Base-by-base conservation (phyloP, 92 coral and sea anemone species). In the Muricea muricata region DNA sequence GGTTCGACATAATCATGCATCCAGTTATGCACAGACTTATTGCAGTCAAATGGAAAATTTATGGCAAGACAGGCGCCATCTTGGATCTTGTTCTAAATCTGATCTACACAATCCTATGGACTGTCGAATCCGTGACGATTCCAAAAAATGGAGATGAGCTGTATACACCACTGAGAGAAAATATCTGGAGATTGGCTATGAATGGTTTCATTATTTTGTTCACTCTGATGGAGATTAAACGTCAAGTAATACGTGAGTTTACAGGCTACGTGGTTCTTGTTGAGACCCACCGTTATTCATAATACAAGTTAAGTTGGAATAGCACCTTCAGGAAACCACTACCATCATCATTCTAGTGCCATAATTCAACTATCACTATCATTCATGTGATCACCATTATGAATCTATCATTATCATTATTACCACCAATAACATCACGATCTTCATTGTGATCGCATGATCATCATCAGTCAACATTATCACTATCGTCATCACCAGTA, bases 1-100 rank as follows among this genome's bases (percentile, higher is more conserved):
- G 91, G 85, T 91, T 84, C 61, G 91, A 91, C 67, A 54, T 91
- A 18, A 54, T 91, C 35, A 79, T 87, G 93, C 93, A 91, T 65
- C 93, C 93, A 26, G 81, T 89, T 28, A 87, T 91, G 71, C 88
- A 79, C 18, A 88, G 93, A 52, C 86, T 91, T 26, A 84, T 91
- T 14, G 89, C 84, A 12, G 83, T 87, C 21, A 91, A 91, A 60
- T 91, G 93, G 93, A 31, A 31, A 20, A 87, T 78, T 28, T 77
- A 77, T 35, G 93, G 92, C 35, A 18, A 31, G 68, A 56, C 57
- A 6, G 88, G 78, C 11, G 61, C 83, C 63, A 77, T 87, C 86
- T 52, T 63, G 3, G 91, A 82, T 24, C 73, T 91, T 26, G 40
- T 80, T 32, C 65, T 87, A 28, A 87, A 91, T 72, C 63, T 88